Conservation (phyloP, 2,113 vertebrate genomes). For the Emydura subglobosa region DNA sequence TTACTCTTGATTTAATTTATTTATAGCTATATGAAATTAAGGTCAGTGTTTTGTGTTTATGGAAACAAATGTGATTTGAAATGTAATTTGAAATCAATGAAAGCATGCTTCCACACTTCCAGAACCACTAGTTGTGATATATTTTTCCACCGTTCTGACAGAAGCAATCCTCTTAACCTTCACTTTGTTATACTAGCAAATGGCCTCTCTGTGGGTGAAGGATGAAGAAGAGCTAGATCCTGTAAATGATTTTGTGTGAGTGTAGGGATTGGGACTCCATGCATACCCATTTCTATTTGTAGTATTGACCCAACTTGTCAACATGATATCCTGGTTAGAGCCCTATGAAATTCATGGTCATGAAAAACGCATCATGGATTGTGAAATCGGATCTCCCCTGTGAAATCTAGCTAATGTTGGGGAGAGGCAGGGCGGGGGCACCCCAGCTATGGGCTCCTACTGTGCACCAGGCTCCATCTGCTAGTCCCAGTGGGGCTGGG, state of each 20-base stretch:
- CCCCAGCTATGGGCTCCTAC: not conserved
- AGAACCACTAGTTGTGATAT: not conserved
- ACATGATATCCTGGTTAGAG: not conserved
- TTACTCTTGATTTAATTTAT: not conserved
- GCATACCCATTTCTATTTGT: not conserved
- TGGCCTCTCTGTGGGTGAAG: not conserved
- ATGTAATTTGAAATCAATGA: too few relatives aligned
- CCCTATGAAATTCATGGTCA: not conserved
- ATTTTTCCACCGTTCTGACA: not conserved
- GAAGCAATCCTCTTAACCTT: not conserved
- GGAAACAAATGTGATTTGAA: not conserved
- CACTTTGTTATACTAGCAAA: not conserved
- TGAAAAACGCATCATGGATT: not conserved
- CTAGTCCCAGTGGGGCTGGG: not conserved
- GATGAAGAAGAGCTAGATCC: not conserved
- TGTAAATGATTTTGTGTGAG: not conserved
- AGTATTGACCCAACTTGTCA: not conserved
- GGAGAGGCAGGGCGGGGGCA: not conserved
- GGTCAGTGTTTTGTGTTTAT: not conserved
- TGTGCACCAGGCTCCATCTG: too few relatives aligned
- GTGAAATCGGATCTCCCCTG: not conserved
- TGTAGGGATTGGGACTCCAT: not conserved
- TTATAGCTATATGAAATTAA: not conserved
- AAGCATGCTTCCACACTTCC: not conserved
- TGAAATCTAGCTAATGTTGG: not conserved